Evolutionary conservation across 2,888 invertebrate genomes (phyloP), one percentile per base, ranked within the genome.

Genomic region (Serripes groenlandicus): DNA sequence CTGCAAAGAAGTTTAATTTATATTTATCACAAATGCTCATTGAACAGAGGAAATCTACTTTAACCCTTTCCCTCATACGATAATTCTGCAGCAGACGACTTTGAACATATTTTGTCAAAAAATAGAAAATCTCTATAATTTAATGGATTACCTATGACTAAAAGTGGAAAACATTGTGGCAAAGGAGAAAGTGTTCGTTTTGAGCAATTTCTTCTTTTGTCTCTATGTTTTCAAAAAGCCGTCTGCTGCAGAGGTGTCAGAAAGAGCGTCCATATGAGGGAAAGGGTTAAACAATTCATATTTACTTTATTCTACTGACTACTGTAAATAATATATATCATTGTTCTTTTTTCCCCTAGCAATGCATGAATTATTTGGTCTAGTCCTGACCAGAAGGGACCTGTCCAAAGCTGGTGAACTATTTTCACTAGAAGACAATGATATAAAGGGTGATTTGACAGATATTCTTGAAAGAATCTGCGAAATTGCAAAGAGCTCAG

Each of bases 331-430:
- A n/a, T n/a, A n/a, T n/a, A n/a, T n/a, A n/a, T n/a, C n/a, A n/a
- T n/a, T n/a, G n/a, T n/a, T n/a, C n/a, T n/a, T n/a, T n/a, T n/a
- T n/a, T n/a, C n/a, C n/a, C n/a, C n/a, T n/a, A 84, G 86, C 58
- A 35, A 93, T 93, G 93, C 92, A 93, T 78, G 89, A 91, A 54
- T 96, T 98, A 93, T 97, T 98, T 94, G 97, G 97, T 93, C 97
- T 97, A 96, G 98, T 98, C 88, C 96, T 98, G 88, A 97, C 97
- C 92, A 97, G 97, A 94, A 96, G 97, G 94, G 98, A 98, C 95
- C 96, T 98, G 83, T 98, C 98, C 72, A 96, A 96, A 73, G 98
- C 98, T 91, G 98, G 98, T 35, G 98, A 98, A 95, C 96, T 98
- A 87, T 98, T 98, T 95, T 97, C 97, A 18, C 96, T 98, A 84